A percentile compares a stretch with the other conserved stretches of the same genome.
phyloP scores from a whole-genome alignment of 2,888 invertebrate genomes.

The Raillietiella orientalis region DNA sequence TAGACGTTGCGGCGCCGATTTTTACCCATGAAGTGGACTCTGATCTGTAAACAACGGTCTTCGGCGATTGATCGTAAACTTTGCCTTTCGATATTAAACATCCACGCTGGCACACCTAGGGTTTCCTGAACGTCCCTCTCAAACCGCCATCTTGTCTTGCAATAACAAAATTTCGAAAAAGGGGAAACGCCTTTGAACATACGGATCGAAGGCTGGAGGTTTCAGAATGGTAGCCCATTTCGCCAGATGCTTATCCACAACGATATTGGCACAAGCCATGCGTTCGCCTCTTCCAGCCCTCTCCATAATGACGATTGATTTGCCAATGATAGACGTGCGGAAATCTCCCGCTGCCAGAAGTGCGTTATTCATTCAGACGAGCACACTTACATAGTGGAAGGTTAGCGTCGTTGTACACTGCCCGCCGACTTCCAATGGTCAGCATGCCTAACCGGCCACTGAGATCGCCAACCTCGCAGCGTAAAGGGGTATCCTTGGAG shows the following conservation, averaged over 20 bases:
- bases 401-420: slow-evolving; percentile 50
- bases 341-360: slow-evolving; percentile 1
- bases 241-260: slow-evolving; percentile 59
- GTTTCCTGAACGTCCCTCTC: slow-evolving; percentile 41
- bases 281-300: slow-evolving; percentile 31
- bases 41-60: slow-evolving; percentile 46
- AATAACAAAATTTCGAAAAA: slow-evolving; percentile 1
- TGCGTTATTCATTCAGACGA: neutral
- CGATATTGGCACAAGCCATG: slow-evolving; percentile 67
- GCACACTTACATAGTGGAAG: slow-evolving; percentile 28
- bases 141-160: slow-evolving; percentile 25
- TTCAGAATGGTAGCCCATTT: slow-evolving; percentile 59
- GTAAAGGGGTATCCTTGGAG: slow-evolving; percentile 46
- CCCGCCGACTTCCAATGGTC: slow-evolving; percentile 36
- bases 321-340: slow-evolving; percentile 31
- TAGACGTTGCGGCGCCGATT: neutral
- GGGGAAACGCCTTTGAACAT: slow-evolving; percentile 13
- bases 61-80: slow-evolving; percentile 39
- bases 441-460: slow-evolving; percentile 53
- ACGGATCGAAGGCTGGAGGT: slow-evolving; percentile 62
- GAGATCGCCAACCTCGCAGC: slow-evolving; percentile 71
- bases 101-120: slow-evolving; percentile 66
- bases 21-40: slow-evolving; percentile 45
- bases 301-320: slow-evolving; percentile 50
- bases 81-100: slow-evolving; percentile 48